Evolutionary conservation across 2,113 vertebrate genomes (phyloP), one percentile per base, ranked within the genome.

Genomic region (Trematomus loennbergii): DNA sequence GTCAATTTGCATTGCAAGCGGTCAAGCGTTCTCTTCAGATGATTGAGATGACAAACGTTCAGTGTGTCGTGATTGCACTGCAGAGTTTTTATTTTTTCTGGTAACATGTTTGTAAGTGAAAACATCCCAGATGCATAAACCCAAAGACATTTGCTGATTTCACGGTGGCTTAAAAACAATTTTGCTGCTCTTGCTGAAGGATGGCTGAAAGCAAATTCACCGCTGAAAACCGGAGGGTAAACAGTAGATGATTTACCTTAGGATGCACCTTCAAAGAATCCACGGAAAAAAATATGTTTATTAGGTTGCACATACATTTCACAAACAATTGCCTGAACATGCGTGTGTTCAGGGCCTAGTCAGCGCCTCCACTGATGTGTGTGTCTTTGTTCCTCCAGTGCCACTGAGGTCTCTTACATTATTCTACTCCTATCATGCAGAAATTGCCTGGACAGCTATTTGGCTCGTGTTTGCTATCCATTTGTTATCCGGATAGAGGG

Each of bases 401-500:
- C 79, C 85, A 74, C 62, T 60, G 78, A 33, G 43, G 79, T 87
- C 79, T 76, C 79, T 88, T 87, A 79, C 88, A 90, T 92, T 92
- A 89, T 92, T 92, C 79, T 63, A 86, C 78, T 91, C 89, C 91
- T 84, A 91, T 91, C 91, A 87, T 91, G 89, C 87, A 89, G 89
- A 92, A 93, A 92, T 92, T 91, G 91, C 89, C 88, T 87, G 91
- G 92, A 92, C 90, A 90, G 89, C 90, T 92, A 91, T 93, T 95
- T 94, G 94, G 94, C 94, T 92, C 52, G 20, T 70, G 82, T 71
- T 90, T 88, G 86, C 85, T 83, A 89, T 93, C 89, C 90, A 93
- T 93, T 94, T 94, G 92, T 94, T 94, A 94, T 94, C 91, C 74
- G 75, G 84, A 89, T 88, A 85, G 93, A 92, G 87, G 83, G 92